Base-by-base conservation (phyloP, 2,797 vertebrate species). In the Falco cherrug region DNA sequence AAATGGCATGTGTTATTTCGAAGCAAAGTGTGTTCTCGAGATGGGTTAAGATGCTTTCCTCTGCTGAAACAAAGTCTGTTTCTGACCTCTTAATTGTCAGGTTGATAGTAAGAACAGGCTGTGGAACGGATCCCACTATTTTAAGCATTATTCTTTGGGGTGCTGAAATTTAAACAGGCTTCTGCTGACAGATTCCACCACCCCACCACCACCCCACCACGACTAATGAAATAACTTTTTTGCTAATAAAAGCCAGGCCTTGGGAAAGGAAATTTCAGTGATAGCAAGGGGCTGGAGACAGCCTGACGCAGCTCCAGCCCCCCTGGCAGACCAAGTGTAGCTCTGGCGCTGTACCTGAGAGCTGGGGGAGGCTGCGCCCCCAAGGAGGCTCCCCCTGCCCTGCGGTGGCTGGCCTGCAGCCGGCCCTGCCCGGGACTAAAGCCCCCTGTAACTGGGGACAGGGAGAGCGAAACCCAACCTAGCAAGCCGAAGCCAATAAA, bases 151-250 rank as follows among this genome's bases (percentile, higher is more conserved):
- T 64, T 95, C 96, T 96, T 97, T 84, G 87, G 95, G 93, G 89
- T 84, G 94, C 94, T 96, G 95, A 96, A 97, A 96, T 95, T 95
- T 80, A 79, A 94, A 95, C 87, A 94, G 63, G 39, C 91, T 93
- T 91, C 94, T 95, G 91, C 87, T 95, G 95, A 95, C 95, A 95
- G 94, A 90, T 92, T 93, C 43, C 43, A 43, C 41, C 43, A 45
- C 43, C 43, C 43, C 20, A 50, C 75, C 54, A 57, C 24, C 43
- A 43, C 43, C 43, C 43, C 20, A 50, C 75, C 54, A 57, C 24
- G 0, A 68, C 85, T 93, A 95, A 94, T 91, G 79, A 93, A 96
- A 93, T 90, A 90, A 91, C 85, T 93, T 65, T 73, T 93, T 88
- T 51, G 67, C 59, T 96, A 96, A 96, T 90, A 93, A 94, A 91